Base-by-base conservation (phyloP, 2,113 vertebrate species). In the Dendrocopos noguchii region DNA sequence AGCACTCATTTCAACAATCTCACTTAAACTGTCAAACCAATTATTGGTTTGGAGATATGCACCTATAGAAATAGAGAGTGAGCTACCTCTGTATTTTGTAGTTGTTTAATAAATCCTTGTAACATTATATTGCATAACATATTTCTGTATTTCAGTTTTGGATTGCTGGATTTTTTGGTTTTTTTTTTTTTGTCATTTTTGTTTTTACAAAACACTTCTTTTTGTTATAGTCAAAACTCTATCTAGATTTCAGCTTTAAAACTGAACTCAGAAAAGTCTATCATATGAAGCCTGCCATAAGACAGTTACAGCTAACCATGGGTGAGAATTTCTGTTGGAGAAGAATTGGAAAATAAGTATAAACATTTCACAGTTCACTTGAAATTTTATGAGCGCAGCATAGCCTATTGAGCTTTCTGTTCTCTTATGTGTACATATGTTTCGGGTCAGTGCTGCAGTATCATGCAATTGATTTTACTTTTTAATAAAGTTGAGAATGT, bases 401-500 rank as follows among this genome's bases (percentile, higher is more conserved):
- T 34, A 90, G 47, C 72, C 19, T 60, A 83, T 79, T 91, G 96
- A 44, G 42, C 33, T 60, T 74, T 90, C 47, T 50, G 60, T 91
- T 71, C 89, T 57, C 84, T 97, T 93, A 36, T 87, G 91, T 80
- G 29, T 19, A 74, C 88, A 79, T 91, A 78, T 90, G 50, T 94
- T 96, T 95, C 84, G 55, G 53, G 70, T 95, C 95, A 96, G 61
- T 31, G 55, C 64, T 76, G 61, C 28, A 74, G 42, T 50, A 92
- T 78, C 66, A 91, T 50, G 22, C 16, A 70, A 31, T 63, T 80
- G 55, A 84, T 94, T 94, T 95, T 91, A 90, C 46, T 88, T 91
- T 96, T 96, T 95, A 97, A 96, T 97, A 95, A 96, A 94, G 91
- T 36, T 68, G 71, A 95, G 80, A 97, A 92, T 65, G 65, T 39